A percentile compares a stretch with the other conserved stretches of the same genome.
Evolutionary conservation across 1,140 invertebrate species (phyloP).

Genomic region (Colletes gigas): DNA sequence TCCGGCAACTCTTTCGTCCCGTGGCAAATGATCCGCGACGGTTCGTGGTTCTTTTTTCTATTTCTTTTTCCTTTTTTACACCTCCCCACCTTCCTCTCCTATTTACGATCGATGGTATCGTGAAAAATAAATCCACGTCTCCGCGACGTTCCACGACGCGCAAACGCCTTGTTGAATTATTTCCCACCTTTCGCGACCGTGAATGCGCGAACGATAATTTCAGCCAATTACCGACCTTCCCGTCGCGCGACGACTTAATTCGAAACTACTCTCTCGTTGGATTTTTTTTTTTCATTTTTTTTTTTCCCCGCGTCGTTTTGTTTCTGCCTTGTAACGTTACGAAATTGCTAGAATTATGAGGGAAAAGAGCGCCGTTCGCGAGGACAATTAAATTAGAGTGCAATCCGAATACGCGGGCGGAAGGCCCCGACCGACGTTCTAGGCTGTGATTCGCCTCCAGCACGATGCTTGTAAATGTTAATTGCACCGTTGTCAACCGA

Average conservation of each 20-base stretch:
- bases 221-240: slow-evolving; percentile 7
- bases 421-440: not conserved
- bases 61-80: not conserved
- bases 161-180: not conserved
- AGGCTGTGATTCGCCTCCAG: not conserved
- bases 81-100: not conserved
- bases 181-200: not conserved
- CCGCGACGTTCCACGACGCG: slow-evolving; percentile 3
- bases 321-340: not conserved
- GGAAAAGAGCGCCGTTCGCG: not conserved
- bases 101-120: slow-evolving; percentile 43
- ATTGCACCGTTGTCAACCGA: slow-evolving; percentile 50
- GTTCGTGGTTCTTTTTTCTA: slow-evolving; percentile 27
- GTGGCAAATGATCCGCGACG: slow-evolving; percentile 65
- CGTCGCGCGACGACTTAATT: not conserved
- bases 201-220: slow-evolving; percentile 8
- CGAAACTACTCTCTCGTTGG: not conserved
- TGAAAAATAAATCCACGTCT: slow-evolving; percentile 44
- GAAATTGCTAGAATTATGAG: slow-evolving; percentile 3
- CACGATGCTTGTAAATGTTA: slow-evolving; percentile 28
- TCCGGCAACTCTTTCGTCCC: slow-evolving; percentile 61
- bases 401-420: not conserved
- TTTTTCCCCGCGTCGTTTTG: not conserved
- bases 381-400: slow-evolving; percentile 27
- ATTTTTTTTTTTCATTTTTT: not conserved